These are phyloP conservation scores for Syndactyla subalaris DNA, from an alignment of 2,797 vertebrate genomes.

Conservation along the genomic window DNA sequence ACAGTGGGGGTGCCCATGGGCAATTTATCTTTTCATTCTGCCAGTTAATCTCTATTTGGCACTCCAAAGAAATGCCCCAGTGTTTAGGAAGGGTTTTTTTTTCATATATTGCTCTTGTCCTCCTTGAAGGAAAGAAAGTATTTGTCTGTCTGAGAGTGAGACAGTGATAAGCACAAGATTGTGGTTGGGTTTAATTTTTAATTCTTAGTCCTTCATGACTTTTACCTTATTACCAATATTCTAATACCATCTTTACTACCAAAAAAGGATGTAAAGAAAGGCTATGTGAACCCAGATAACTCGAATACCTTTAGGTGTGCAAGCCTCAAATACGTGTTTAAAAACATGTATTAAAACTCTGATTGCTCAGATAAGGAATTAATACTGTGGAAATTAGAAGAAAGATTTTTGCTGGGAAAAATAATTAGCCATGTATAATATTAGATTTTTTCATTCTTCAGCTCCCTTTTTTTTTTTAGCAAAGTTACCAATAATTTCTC, in stretches of 20 bases:
- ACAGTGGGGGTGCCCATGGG: not conserved
- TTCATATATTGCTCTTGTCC: not conserved
- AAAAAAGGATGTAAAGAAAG: not conserved
- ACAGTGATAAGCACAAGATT: not conserved
- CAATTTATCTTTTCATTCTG: slow-evolving; percentile 21
- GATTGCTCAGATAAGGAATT: not conserved
- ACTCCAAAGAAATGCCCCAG: not conserved
- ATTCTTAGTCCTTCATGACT: not conserved
- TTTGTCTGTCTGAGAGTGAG: not conserved
- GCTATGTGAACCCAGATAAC: not conserved
- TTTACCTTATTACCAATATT: not conserved
- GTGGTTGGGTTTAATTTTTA: not conserved
- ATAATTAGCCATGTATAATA: not conserved
- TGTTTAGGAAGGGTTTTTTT: not conserved
- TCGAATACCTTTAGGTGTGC: not conserved
- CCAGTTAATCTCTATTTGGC: not conserved
- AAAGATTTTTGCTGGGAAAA: not conserved
- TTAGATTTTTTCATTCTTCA: not conserved
- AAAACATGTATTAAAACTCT: not conserved
- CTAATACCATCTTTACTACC: not conserved
- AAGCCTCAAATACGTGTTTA: not conserved
- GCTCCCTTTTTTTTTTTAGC: not conserved
- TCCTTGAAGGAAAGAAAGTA: not conserved
- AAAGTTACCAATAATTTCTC: not conserved
- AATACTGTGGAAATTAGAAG: not conserved